Base-by-base conservation (phyloP, 2,797 vertebrate genomes). In the Argyrosomus regius region DNA sequence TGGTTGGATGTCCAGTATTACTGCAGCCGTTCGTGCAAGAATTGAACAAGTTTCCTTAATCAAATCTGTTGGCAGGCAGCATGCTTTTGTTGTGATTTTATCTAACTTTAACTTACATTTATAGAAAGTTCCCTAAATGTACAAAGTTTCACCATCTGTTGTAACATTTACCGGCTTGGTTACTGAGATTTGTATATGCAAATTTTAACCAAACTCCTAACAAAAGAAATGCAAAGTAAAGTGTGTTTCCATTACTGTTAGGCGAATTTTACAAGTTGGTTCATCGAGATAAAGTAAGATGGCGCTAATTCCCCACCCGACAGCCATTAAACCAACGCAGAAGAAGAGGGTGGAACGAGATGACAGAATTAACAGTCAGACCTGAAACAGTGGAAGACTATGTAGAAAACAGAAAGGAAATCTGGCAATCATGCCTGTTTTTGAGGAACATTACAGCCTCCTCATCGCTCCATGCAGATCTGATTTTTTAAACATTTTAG, bases 1-100 rank as follows among this genome's bases (percentile, higher is more conserved):
- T 39, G 63, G 31, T 59, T 71, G 50, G 24, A 72, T 31, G 68
- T 79, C 58, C 46, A 69, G 50, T 65, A n/a, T 77, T 20, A 22
- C 17, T 64, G 43, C 57, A 43, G 76, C 49, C 22, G 3, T 77
- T 49, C 57, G 54, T 57, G 14, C 46, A 28, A 53, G 49, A 66
- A 62, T 60, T 26, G 28, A 43, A 35, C 35, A 35, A 75, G 58
- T 80, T 76, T 83, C 26, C 26, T 70, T 31, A 17, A 12, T 62
- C 54, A 58, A 17, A 73, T 59, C 24, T 48, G 59, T 52, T 22
- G 4, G 22, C 20, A 20, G 6, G 64, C 17, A 11, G 22, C 7
- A 14, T 58, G 35, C 53, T 69, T 50, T 75, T 52, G n/a, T 26
- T 66, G 20, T 46, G 41, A n/a, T 63, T 43, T 48, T 54, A 14